Conservation (phyloP, 92 coral and sea anemone species). For the Porites cylindrica region DNA sequence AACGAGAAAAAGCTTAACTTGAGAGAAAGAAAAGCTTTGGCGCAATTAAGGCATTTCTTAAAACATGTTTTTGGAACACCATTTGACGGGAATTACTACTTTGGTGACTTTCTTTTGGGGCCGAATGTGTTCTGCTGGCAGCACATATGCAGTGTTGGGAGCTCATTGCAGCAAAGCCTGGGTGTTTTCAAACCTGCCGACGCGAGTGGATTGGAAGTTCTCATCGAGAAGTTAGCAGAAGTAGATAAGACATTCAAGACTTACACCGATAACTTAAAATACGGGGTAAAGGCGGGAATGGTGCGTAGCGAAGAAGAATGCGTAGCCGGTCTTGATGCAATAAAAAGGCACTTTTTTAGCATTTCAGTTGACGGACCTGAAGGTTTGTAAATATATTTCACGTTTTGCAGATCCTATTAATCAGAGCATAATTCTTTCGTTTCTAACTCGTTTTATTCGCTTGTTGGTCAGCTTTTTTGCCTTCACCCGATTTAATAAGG, state of each 20-base stretch:
- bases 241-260: constrained; percentile 65
- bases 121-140: constrained; percentile 85
- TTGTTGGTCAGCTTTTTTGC: not conserved
- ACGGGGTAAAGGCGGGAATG: constrained; percentile 76
- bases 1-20: constrained; percentile 51
- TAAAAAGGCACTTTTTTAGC: constrained; percentile 41
- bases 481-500: not conserved
- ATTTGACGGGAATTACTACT: constrained; percentile 78
- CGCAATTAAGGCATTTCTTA: constrained; percentile 75
- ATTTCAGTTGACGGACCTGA: constrained; percentile 49
- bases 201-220: constrained; percentile 47
- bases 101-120: constrained; percentile 84
- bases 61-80: constrained; percentile 79
- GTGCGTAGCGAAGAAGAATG: constrained; percentile 76
- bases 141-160: constrained; percentile 57
- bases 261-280: constrained; percentile 67
- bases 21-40: constrained; percentile 78
- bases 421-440: not conserved
- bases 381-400: constrained; percentile 29
- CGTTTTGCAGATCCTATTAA: too few species aligned
- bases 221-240: constrained; percentile 60
- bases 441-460: constrained; percentile 1
- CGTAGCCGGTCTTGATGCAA: constrained; percentile 61
- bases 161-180: not conserved
- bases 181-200: constrained; percentile 60